Base-by-base conservation (phyloP, 2,113 vertebrate genomes). In the Acrocephalus kingi region DNA sequence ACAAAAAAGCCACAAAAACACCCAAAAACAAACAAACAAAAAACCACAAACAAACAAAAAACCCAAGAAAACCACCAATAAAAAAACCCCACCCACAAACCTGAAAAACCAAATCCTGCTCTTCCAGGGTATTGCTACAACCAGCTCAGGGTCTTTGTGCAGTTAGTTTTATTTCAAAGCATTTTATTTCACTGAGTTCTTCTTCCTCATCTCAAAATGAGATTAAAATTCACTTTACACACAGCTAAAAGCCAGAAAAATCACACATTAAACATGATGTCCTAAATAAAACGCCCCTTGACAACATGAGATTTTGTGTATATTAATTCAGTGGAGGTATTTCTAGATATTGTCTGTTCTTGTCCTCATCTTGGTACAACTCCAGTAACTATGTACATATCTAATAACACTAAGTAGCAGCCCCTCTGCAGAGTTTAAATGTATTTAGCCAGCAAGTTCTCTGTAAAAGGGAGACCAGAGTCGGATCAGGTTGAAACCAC, bases 401-500 rank as follows among this genome's bases (percentile, higher is more conserved):
- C 24, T 90, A 93, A 61, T 41, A 87, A 64, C 3, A 20, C 91
- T 31, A 15, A 85, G 80, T 64, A 95, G 62, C 55, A 96, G 79
- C 52, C 79, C 63, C 61, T 92, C 55, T 55, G 80, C 61, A 93
- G 33, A 35, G 72, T 94, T 74, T 85, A 93, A 56, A 97, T 82
- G 48, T 33, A 48, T 94, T 90, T 95, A 80, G 87, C 94, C 72
- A 83, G 91, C 35, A 95, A 58, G 23, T 77, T 95, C 75, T 95
- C 11, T 1, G 55, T 90, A 93, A 94, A 89, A 45, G 28, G 33
- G 69, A 97, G 27, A 54, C 61, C 91, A 95, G 43, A 79, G 67
- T 52, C 37, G 41, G 89, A 77, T 89, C 87, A 92, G 75, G 83
- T 79, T 93, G 84, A 97, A 96, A 96, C 83, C 93, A 93, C 87